phyloP scores from a whole-genome alignment of 2,113 vertebrate genomes.

The Gnathonemus longibarbis region DNA sequence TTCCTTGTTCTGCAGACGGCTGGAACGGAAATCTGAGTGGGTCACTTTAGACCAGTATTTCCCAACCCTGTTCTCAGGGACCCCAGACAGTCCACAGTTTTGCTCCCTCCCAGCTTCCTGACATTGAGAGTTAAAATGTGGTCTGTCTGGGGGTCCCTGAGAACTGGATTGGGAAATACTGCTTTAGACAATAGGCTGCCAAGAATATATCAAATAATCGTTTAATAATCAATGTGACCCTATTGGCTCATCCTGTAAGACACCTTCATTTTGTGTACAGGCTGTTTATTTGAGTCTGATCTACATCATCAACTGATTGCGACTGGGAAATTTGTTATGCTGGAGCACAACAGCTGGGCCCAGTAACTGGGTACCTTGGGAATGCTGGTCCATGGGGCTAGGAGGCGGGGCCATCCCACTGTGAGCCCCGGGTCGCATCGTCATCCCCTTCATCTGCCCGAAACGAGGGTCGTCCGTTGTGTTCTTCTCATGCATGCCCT shows the following conservation, averaged over 20 bases:
- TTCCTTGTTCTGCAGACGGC: background rate
- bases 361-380: conserved; percentile 69
- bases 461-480: conserved; percentile 79
- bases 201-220: background rate
- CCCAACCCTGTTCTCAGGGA: background rate
- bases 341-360: background rate
- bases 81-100: background rate
- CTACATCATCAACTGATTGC: background rate
- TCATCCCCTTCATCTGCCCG: conserved; percentile 83
- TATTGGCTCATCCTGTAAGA: background rate
- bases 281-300: background rate
- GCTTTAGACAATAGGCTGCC: background rate
- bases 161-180: background rate
- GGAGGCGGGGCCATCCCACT: conserved; percentile 85
- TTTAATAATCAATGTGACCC: background rate
- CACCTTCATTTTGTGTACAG: background rate
- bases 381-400: conserved; percentile 94
- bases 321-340: background rate
- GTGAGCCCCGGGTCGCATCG: conserved; percentile 72
- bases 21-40: background rate
- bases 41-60: background rate
- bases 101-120: background rate
- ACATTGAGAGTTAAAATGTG: background rate
- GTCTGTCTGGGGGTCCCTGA: background rate
- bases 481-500: conserved; percentile 81